These are phyloP conservation scores for Oncorhynchus masou DNA, from an alignment of 2,113 vertebrate species.

Conservation along the genomic window DNA sequence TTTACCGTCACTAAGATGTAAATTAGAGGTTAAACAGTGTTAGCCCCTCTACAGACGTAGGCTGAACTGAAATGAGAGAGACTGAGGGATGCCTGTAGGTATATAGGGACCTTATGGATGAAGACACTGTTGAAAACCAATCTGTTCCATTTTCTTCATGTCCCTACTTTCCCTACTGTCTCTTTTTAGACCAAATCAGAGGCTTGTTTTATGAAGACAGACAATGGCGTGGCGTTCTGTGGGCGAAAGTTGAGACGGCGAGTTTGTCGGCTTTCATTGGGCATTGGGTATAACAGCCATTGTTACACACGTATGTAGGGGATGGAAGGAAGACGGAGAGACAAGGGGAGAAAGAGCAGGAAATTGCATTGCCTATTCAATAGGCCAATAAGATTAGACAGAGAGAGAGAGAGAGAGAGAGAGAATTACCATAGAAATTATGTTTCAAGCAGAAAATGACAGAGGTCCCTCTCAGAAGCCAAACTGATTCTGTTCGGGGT, in stretches of 20 bases:
- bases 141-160: not conserved
- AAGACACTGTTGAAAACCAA: not conserved
- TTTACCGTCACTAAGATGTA: no score
- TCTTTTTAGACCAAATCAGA: not conserved
- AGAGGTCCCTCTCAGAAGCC: conserved; percentile 4
- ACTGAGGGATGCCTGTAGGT: not conserved
- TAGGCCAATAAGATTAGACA: conserved; percentile 51
- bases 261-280: conserved; percentile 49
- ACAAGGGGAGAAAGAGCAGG: conserved; percentile 14
- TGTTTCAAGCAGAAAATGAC: conserved; percentile 36
- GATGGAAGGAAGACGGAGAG: not conserved
- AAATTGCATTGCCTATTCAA: conserved; percentile 48
- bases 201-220: conserved; percentile 18
- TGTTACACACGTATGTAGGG: conserved; percentile 21
- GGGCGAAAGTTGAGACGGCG: conserved; percentile 35
- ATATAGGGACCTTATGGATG: no score
- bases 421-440: conserved; percentile 58
- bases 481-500: conserved; percentile 20
- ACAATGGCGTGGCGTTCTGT: conserved; percentile 32
- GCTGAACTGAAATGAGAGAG: not conserved
- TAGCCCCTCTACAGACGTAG: no score
- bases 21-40: no score
- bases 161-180: not conserved
- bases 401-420: not conserved
- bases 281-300: conserved; percentile 29